These are phyloP conservation scores for Urocolius indicus DNA, from an alignment of 2,113 vertebrate species.

Conservation along the genomic window DNA sequence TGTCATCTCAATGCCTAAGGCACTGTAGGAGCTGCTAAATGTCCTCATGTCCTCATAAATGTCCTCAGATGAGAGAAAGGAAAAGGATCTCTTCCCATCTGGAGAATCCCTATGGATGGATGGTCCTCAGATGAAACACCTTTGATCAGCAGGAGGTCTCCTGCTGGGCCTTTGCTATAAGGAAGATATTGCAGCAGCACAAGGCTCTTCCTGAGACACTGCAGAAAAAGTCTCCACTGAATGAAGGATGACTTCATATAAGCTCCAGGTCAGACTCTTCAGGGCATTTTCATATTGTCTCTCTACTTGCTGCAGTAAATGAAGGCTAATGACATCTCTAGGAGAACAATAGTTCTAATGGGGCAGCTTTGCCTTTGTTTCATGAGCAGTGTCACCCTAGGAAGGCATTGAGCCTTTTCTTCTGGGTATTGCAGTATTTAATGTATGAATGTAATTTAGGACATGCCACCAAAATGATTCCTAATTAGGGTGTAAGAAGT, in stretches of 20 bases:
- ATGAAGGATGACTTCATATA: background rate
- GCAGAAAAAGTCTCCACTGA: background rate
- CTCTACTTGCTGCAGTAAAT: background rate
- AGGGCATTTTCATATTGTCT: background rate
- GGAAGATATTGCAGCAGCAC: background rate
- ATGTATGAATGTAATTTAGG: background rate
- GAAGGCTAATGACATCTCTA: background rate
- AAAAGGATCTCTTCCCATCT: background rate
- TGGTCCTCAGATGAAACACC: fast-evolving
- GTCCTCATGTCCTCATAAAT: no score
- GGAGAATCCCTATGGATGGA: background rate
- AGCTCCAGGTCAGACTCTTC: background rate
- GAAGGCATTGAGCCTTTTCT: background rate
- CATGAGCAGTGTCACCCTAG: background rate
- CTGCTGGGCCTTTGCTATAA: background rate
- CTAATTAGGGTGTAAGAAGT: background rate
- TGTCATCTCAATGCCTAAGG: background rate
- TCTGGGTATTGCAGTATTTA: background rate
- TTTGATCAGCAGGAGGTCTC: background rate
- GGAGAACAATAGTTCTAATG: background rate
- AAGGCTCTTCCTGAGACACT: background rate
- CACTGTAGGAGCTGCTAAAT: background rate
- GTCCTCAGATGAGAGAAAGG: background rate
- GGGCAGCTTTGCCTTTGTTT: background rate
- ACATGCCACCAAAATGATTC: background rate